Evolutionary conservation across 2,797 vertebrate genomes (phyloP), one percentile per base, ranked within the genome.

Genomic region (Phylloscopus collybita): DNA sequence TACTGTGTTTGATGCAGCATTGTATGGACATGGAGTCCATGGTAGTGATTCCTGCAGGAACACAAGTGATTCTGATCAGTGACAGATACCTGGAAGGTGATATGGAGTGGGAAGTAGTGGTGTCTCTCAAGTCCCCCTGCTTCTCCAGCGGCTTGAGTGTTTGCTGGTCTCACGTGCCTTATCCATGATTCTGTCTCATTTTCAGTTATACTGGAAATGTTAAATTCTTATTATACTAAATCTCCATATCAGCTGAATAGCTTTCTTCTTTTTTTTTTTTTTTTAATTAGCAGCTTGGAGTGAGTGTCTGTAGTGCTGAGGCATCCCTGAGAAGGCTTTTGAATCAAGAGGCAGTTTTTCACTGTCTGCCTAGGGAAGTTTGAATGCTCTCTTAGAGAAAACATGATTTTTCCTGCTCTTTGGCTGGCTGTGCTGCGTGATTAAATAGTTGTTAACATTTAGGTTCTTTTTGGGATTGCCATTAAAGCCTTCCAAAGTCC

Each of bases 391-490:
- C 61, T 65, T 70, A 53, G 5, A 60, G 67, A 88, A 88, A 64
- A 83, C 61, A 92, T 47, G 27, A 10, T 30, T 80, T 71, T 92
- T 78, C 38, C n/a, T 65, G 45, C 49, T 67, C 89, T 91, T 81
- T 92, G 82, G 36, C 79, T 83, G 54, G 25, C 73, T 76, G 29
- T 85, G 67, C 74, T 61, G 38, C 21, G 8, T 88, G 72, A 94
- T 93, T 92, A 91, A 95, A 85, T 85, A 73, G 64, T 81, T 95
- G 90, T 87, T 91, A 84, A 93, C 92, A 85, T 54, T 81, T 71
- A 65, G 44, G 15, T 72, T 89, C 61, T 87, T 91, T 71, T 67
- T 16, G 61, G 44, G 25, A 38, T 87, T 89, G 60, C 61, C 15
- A 22, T 88, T 74, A 91, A 92, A 92, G 92, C 65, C n/a, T 92